Evolutionary conservation across 2,113 vertebrate species (phyloP).

Genomic region (Burhinus oedicnemus): DNA sequence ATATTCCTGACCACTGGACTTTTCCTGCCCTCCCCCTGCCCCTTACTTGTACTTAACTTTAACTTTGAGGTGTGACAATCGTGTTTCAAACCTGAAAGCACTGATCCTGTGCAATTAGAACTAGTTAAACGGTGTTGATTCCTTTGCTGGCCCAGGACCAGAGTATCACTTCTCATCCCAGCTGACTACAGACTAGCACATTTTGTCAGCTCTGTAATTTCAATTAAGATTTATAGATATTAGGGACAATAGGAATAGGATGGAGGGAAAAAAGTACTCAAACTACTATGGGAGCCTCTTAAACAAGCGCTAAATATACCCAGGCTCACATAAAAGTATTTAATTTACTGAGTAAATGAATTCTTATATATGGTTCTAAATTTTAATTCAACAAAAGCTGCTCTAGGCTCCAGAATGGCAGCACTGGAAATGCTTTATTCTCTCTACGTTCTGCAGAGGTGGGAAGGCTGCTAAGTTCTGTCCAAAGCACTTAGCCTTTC

Average conservation of each 20-base stretch:
- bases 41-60: not conserved
- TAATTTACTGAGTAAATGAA: constrained; percentile 35
- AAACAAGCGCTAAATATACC: not conserved
- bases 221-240: constrained; percentile 66
- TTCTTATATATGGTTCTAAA: not conserved
- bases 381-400: not conserved
- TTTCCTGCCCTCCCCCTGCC: not conserved
- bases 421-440: not conserved
- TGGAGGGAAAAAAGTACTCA: not conserved
- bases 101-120: not conserved
- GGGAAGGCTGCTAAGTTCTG: not conserved
- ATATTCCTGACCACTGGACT: not conserved
- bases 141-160: not conserved
- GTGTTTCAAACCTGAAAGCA: not conserved
- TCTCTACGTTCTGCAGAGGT: not conserved
- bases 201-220: constrained; percentile 26
- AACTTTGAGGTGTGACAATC: not conserved
- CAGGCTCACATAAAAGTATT: not conserved
- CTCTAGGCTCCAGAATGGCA: not conserved
- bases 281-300: not conserved
- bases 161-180: not conserved
- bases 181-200: not conserved
- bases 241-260: not conserved
- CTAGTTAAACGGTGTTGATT: not conserved
- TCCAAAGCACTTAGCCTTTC: not conserved